Evolutionary conservation across 2,888 invertebrate species (phyloP).

Genomic region (Pherbina coryleti): DNA sequence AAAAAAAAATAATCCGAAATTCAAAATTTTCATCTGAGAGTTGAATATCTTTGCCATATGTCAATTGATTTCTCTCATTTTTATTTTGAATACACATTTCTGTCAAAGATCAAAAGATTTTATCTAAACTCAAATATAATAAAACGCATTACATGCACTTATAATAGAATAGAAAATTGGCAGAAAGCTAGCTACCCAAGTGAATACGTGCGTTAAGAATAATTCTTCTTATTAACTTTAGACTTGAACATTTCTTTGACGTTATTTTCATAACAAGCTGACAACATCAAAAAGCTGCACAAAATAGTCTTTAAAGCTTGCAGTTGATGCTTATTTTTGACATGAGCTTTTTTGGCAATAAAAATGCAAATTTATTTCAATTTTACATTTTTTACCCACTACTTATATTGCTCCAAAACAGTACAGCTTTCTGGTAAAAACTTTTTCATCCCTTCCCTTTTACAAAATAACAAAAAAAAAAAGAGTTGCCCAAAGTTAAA

Average conservation of each 20-base stretch:
- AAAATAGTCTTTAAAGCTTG: background rate
- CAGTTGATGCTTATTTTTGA: background rate
- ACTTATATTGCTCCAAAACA: too few relatives aligned
- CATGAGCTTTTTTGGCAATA: background rate
- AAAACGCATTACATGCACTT: too few relatives aligned
- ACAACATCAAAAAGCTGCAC: background rate
- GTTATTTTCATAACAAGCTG: background rate
- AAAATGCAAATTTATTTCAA: constrained; percentile 7
- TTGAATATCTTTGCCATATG: too few relatives aligned
- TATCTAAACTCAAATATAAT: too few relatives aligned
- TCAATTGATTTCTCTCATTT: too few relatives aligned
- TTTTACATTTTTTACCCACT: background rate
- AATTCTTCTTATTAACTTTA: background rate
- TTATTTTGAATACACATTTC: too few relatives aligned
- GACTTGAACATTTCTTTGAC: background rate
- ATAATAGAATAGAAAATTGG: too few relatives aligned
- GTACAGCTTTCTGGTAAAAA: background rate
- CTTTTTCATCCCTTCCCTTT: background rate
- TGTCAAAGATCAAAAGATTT: too few relatives aligned
- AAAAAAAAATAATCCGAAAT: too few relatives aligned
- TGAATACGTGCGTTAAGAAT: background rate
- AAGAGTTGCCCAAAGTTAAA: background rate
- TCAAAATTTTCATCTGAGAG: too few relatives aligned
- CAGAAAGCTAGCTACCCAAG: too few relatives aligned
- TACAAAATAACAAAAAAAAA: background rate